Evolutionary conservation across 1,140 invertebrate genomes (phyloP).

Genomic region (Euwallacea similis): DNA sequence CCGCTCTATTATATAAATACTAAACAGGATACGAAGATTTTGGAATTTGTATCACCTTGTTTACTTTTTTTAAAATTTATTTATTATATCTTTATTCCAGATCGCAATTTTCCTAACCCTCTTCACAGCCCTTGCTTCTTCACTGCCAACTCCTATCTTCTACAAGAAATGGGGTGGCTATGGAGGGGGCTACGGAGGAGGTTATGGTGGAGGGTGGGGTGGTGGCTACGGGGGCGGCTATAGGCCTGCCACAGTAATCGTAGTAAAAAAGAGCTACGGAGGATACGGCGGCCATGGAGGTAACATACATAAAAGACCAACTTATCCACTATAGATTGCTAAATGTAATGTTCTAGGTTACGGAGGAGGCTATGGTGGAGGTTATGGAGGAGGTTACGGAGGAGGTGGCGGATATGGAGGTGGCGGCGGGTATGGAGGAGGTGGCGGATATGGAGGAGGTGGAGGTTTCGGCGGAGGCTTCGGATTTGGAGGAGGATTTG

Average conservation of each 20-base stretch:
- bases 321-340: not conserved
- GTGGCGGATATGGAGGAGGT: slow-evolving; percentile 12
- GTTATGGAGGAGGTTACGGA: slow-evolving; percentile 12
- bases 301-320: not conserved
- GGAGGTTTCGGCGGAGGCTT: slow-evolving; percentile 11
- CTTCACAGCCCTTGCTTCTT: not conserved
- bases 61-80: not conserved
- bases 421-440: slow-evolving; percentile 3
- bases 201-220: slow-evolving; percentile 13
- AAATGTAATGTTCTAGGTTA: slow-evolving; percentile 3
- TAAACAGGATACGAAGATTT: too few relatives aligned
- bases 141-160: not conserved
- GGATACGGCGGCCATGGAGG: not conserved
- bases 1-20: too few relatives aligned
- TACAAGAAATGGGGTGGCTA: slow-evolving; percentile 10
- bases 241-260: not conserved
- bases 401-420: slow-evolving; percentile 7
- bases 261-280: slow-evolving; percentile 11
- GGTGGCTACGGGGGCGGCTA: not conserved
- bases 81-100: not conserved
- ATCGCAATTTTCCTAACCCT: not conserved
- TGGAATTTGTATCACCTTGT: too few relatives aligned
- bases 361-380: slow-evolving; percentile 10
- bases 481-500: slow-evolving; percentile 6
- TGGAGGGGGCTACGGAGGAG: slow-evolving; percentile 12